Percentiles rank a stretch among this genome's conserved stretches.
Evolutionary conservation across 1,140 invertebrate species (phyloP).

Genomic region (Caenorhabditis elegans): WBcel235 BX284605.5:8972001-8972500

Average conservation of each 20-base stretch:
- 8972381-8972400: too few species aligned
- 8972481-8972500: too few species aligned
- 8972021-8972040: too few species aligned
- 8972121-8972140: background rate
- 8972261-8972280: conserved; percentile 40
- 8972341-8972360: too few species aligned
- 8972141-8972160: background rate
- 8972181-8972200: background rate
- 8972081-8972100: background rate
- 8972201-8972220: background rate
- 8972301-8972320: too few species aligned
- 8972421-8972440: too few species aligned
- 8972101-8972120: background rate
- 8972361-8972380: too few species aligned
- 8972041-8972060: background rate
- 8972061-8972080: background rate
- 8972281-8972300: conserved; percentile 19
- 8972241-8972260: conserved; percentile 27
- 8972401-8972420: too few species aligned
- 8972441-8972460: too few species aligned
- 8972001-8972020: too few species aligned
- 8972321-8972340: too few species aligned
- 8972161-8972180: background rate
- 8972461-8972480: too few species aligned
- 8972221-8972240: conserved; percentile 24